Evolutionary conservation across 1,140 invertebrate genomes (phyloP).

Genomic region (Proctacanthus coquilletti): DNA sequence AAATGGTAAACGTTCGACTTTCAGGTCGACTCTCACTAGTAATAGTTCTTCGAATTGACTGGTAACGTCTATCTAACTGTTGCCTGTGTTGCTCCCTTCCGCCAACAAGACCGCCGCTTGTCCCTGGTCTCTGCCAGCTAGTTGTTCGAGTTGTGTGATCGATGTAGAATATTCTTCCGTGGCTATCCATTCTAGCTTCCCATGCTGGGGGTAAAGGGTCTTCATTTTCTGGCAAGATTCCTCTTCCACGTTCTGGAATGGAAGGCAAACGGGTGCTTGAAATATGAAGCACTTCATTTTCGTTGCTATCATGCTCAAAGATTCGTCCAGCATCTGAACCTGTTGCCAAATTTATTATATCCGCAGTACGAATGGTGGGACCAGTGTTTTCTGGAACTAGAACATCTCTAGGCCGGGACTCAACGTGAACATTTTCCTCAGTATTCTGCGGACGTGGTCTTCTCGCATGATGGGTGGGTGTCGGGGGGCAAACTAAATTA

Average conservation of each 20-base stretch:
- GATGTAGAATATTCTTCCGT: conserved; percentile 84
- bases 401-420: no score
- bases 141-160: conserved; percentile 85
- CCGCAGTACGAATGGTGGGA: conserved; percentile 23
- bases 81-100: conserved; percentile 35
- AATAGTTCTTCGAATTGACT: conserved; percentile 72
- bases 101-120: conserved; percentile 24
- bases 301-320: conserved; percentile 5
- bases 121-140: conserved; percentile 76
- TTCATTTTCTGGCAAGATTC: conserved; percentile 43
- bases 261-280: conserved; percentile 62
- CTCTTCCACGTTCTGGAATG: conserved; percentile 53
- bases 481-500: conserved; percentile 52
- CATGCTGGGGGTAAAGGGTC: conserved; percentile 78
- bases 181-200: conserved; percentile 86
- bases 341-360: conserved; percentile 21
- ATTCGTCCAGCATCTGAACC: conserved; percentile 14
- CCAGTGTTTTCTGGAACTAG: no score
- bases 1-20: background rate
- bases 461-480: conserved; percentile 64
- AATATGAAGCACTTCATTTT: conserved; percentile 50
- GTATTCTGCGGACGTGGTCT: no score
- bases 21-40: conserved; percentile 36
- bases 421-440: no score
- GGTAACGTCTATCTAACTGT: conserved; percentile 46